phyloP scores from a whole-genome alignment of 2,888 invertebrate genomes.

The Calameuta pallipes region DNA sequence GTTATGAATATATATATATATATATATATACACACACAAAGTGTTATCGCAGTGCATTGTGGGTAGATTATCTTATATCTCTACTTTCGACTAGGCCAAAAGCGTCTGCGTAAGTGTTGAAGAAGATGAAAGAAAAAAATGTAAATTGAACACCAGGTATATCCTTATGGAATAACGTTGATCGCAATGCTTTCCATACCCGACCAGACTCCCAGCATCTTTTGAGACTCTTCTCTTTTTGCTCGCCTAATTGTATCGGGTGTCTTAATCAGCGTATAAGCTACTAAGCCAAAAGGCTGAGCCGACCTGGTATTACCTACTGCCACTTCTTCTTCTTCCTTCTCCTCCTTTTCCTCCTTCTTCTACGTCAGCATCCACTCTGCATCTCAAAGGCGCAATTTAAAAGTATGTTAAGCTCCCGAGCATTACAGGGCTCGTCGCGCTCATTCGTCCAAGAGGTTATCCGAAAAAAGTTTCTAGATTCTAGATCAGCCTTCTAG shows the following conservation, averaged over 20 bases:
- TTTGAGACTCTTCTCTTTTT: slow-evolving; percentile 56
- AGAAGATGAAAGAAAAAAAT: not conserved
- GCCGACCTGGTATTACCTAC: slow-evolving; percentile 27
- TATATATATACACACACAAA: too few relatives aligned
- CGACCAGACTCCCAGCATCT: slow-evolving; percentile 35
- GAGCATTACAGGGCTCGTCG: not conserved
- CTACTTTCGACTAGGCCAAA: not conserved
- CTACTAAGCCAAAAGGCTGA: slow-evolving; percentile 54
- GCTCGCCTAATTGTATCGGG: slow-evolving; percentile 63
- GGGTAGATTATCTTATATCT: not conserved
- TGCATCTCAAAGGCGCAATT: slow-evolving; percentile 64
- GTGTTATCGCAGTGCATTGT: not conserved
- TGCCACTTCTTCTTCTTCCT: slow-evolving; percentile 16
- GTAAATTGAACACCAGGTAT: not conserved
- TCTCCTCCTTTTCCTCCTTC: slow-evolving; percentile 6
- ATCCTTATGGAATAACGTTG: not conserved
- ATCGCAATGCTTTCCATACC: not conserved
- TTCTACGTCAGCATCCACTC: slow-evolving; percentile 39
- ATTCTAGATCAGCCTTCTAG: not conserved
- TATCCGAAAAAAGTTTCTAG: too few relatives aligned
- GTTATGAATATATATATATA: not conserved
- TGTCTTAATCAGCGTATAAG: slow-evolving; percentile 65
- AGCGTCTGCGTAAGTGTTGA: not conserved
- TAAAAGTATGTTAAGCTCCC: slow-evolving; percentile 54
- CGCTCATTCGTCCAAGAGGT: not conserved